These are phyloP conservation scores for Melierax canorus DNA, from an alignment of 2,113 vertebrate species.

Conservation along the genomic window DNA sequence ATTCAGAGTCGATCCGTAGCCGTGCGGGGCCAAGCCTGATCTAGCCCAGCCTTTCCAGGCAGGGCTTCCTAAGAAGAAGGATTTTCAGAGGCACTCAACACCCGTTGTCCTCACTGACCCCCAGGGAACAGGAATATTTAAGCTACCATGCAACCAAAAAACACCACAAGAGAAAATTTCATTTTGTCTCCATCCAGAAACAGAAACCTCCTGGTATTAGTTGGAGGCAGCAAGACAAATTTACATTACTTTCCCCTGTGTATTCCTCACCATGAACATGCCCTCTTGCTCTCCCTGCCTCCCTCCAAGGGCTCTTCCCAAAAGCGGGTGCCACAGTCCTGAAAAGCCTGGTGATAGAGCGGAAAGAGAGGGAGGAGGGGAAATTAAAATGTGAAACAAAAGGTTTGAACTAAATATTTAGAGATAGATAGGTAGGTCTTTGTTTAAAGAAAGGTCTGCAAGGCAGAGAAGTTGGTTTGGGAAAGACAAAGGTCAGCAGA, in stretches of 20 bases:
- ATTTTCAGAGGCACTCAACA: background rate
- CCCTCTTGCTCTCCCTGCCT: background rate
- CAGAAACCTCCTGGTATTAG: background rate
- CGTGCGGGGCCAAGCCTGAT: background rate
- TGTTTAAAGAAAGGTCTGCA: background rate
- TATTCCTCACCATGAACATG: background rate
- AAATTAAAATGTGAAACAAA: background rate
- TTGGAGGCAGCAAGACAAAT: background rate
- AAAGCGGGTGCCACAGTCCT: background rate
- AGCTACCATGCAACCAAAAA: background rate
- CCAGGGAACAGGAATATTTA: background rate
- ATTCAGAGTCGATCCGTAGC: background rate
- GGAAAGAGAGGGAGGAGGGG: background rate
- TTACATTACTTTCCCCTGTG: background rate
- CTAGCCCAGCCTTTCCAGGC: background rate
- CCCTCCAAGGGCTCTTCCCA: background rate
- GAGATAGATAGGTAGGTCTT: background rate
- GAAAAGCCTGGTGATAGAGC: background rate
- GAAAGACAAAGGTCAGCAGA: slow-evolving; percentile 5
- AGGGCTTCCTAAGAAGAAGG: background rate
- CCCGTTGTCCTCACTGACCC: background rate
- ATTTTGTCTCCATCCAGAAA: background rate
- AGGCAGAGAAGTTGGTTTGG: background rate
- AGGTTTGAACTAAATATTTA: background rate
- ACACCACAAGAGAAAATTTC: background rate